phyloP scores from a whole-genome alignment of 2,888 invertebrate species.

The Ochropacha duplaris region DNA sequence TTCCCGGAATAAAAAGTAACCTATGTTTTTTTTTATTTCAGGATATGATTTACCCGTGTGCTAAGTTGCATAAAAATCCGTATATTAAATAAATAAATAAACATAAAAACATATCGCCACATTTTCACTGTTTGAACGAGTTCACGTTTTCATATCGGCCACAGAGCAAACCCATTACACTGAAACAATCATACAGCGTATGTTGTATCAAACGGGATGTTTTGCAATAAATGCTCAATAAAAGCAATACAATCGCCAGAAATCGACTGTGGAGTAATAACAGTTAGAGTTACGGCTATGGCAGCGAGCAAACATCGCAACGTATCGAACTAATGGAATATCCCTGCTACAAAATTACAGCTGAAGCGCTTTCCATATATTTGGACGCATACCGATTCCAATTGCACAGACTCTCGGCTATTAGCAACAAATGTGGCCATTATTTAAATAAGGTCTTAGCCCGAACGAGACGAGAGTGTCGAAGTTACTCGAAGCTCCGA shows the following conservation, averaged over 20 bases:
- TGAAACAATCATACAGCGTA: background rate
- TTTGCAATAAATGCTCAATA: background rate
- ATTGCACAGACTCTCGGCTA: background rate
- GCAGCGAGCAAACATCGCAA: constrained; percentile 14
- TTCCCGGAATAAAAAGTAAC: no score
- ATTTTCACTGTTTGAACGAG: background rate
- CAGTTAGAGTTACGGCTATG: background rate
- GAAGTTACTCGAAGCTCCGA: background rate
- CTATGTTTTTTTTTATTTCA: no score
- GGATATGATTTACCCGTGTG: no score
- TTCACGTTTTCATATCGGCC: background rate
- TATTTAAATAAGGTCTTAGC: background rate
- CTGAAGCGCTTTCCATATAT: constrained; percentile 3
- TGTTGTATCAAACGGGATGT: background rate
- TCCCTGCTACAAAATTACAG: constrained; percentile 10
- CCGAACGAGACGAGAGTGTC: background rate
- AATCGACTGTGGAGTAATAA: constrained; percentile 1
- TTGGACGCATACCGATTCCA: background rate
- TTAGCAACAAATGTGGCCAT: background rate
- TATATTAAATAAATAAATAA: background rate
- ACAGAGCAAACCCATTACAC: background rate
- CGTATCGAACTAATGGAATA: constrained; percentile 18
- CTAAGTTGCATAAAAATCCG: no score
- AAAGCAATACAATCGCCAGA: constrained; percentile 4
- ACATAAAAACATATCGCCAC: background rate